Evolutionary conservation across 1,140 invertebrate genomes (phyloP).

Genomic region (Heterodera schachtii): DNA sequence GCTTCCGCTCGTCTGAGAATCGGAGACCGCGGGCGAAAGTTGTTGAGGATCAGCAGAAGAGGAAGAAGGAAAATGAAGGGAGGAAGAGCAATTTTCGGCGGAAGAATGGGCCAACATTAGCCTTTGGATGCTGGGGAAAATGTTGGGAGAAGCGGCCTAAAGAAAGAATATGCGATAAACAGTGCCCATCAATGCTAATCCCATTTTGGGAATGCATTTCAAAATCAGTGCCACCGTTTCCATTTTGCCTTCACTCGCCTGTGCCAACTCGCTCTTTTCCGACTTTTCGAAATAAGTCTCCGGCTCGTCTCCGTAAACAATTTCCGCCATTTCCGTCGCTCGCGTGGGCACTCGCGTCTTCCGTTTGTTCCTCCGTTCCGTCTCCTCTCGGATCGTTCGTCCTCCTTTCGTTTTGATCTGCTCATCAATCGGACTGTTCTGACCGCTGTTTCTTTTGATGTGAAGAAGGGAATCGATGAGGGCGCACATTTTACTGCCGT

Average conservation of each 20-base stretch:
- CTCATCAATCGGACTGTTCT: neutral
- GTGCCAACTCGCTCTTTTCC: neutral
- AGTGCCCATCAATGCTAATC: neutral
- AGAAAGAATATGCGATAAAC: neutral
- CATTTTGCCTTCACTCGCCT: neutral
- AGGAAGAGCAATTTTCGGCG: neutral
- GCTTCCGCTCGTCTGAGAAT: constrained; percentile 33
- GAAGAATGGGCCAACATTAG: neutral
- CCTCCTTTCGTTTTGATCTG: neutral
- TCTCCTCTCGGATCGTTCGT: neutral
- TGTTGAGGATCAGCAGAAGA: constrained; percentile 2
- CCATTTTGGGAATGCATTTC: no score
- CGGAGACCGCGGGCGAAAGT: constrained; percentile 34
- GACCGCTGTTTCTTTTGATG: neutral
- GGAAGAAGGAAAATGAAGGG: neutral
- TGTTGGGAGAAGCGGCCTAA: neutral
- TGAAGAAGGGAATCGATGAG: constrained; percentile 2
- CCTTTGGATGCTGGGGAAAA: neutral
- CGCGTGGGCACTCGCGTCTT: constrained; percentile 15
- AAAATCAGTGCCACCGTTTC: neutral
- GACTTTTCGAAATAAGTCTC: neutral
- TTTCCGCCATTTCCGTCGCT: neutral
- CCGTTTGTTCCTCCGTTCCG: constrained; percentile 25
- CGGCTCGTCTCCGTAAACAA: constrained; percentile 4
- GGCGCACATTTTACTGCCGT: constrained; percentile 5